Base-by-base conservation (phyloP, 2,797 vertebrate genomes). In the Emydoidea blandingii region DNA sequence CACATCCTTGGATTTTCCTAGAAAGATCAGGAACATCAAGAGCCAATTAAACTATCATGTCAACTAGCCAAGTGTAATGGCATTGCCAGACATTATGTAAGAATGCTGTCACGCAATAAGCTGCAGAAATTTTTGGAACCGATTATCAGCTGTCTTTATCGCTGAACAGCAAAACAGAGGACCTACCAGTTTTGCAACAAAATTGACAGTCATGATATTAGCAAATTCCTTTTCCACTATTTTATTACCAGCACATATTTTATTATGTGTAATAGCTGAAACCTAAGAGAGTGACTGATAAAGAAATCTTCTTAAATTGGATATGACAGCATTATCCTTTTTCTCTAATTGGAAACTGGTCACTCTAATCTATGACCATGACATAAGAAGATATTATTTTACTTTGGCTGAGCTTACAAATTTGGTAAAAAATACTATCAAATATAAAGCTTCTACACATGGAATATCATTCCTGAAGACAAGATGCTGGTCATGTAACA, bases 291-390 rank as follows among this genome's bases (percentile, higher is more conserved):
- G 72, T 65, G 50, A 93, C 11, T 3, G 8, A 74, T 49, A 59
- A 44, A 87, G 82, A 97, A 95, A 95, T 96, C 88, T 34, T 94
- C 53, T 94, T 81, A 94, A 95, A 79, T 49, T 53, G 49, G 89
- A 85, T 90, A 81, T 74, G 52, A 94, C 92, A 91, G 81, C 19
- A 84, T 93, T 92, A 96, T 93, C 89, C 92, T 88, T 41, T 27
- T 18, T 93, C 37, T 31, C 41, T 92, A 95, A 92, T 4, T 93
- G 79, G 56, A 91, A 88, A 79, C n/a, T 89, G 88, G 76, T 88
- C 62, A 89, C 37, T 81, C 86, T 95, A 89, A 90, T 96, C 21
- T 3, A 80, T 23, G 9, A n/a, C 27, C 94, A 62, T 29, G 78
- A 59, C 62, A 83, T 79, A 86, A 95, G 83, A 92, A 11, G 14